phyloP scores from a whole-genome alignment of 53 echinoderm and acorn worm species.

The Echinarachnius parma region DNA sequence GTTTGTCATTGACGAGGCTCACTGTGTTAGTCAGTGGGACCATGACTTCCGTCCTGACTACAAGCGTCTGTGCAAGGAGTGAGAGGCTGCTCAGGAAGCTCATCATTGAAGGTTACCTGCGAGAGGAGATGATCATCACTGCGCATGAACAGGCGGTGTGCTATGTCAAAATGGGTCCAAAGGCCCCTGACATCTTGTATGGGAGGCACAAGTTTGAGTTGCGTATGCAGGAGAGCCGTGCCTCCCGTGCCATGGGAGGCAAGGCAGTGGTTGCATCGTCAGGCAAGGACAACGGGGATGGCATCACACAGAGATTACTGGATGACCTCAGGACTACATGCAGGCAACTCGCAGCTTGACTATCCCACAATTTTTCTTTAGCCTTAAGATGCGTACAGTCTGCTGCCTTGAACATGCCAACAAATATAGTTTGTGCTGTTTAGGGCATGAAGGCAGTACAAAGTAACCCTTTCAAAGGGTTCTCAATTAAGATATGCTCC shows the following conservation, averaged over 20 bases:
- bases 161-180: constrained; percentile 77
- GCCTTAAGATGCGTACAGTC: too few relatives aligned
- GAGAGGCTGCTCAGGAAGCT: constrained; percentile 83
- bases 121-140: constrained; percentile 75
- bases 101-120: constrained; percentile 62
- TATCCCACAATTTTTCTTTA: too few relatives aligned
- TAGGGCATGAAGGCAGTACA: too few relatives aligned
- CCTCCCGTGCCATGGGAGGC: constrained; percentile 39
- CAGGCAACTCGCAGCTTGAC: constrained; percentile 67
- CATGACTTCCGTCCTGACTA: constrained; percentile 99
- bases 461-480: too few relatives aligned
- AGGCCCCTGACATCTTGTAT: constrained; percentile 61
- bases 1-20: constrained; percentile 98
- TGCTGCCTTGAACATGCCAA: too few relatives aligned
- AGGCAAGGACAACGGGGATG: too few relatives aligned
- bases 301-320: constrained; percentile 58
- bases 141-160: constrained; percentile 79
- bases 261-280: constrained; percentile 51
- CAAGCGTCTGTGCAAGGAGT: constrained; percentile 80
- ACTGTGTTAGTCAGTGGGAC: constrained; percentile 99
- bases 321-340: constrained; percentile 78
- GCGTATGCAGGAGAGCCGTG: constrained; percentile 58
- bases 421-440: too few relatives aligned
- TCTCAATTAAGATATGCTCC: too few relatives aligned
- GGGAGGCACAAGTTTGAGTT: constrained; percentile 74